Base-by-base conservation (phyloP, 2,113 vertebrate genomes). In the Macrotis lagotis region DNA sequence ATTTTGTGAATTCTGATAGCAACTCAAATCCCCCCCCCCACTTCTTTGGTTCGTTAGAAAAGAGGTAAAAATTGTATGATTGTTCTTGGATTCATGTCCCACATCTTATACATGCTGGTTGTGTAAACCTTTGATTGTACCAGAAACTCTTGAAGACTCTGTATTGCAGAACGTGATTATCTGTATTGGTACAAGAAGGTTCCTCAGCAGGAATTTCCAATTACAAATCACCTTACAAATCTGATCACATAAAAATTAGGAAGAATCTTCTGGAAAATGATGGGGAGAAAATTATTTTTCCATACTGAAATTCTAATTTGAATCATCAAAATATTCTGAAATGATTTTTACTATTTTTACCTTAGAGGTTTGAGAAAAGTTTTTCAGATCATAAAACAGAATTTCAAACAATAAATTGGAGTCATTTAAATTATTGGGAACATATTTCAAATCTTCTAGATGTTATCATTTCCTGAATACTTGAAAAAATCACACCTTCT, bases 321-420 rank as follows among this genome's bases (percentile, higher is more conserved):
- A 37, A 49, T 22, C 90, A 92, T 91, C 52, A 92, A 94, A 94
- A 55, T 90, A 91, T 88, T 50, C 92, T 90, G 19, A 94, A 92
- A 53, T 53, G 5, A 66, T n/a, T 90, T 55, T 28, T 19, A 53
- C 51, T 52, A 14, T 47, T 92, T 91, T 50, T 48, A 48, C 37
- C 53, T 88, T 92, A 55, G 25, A 59, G 10, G 59, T 37, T 16
- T 93, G 10, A 3, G 51, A 44, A 31, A 91, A 95, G 9, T 11
- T 92, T 89, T 50, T 94, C 50, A 88, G 3, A 53, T 90, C 50
- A 44, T 53, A 50, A 90, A 8, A 19, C 49, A 52, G 51, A 53
- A 59, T 59, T 59, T 59, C 55, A 59, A 12, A 59, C 28, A 66
- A 37, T 92, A 55, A 95, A 50, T 55, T 22, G 74, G 11, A 90